Evolutionary conservation across 2,888 invertebrate genomes (phyloP), one percentile per base, ranked within the genome.

Genomic region (Sinelater perroti): DNA sequence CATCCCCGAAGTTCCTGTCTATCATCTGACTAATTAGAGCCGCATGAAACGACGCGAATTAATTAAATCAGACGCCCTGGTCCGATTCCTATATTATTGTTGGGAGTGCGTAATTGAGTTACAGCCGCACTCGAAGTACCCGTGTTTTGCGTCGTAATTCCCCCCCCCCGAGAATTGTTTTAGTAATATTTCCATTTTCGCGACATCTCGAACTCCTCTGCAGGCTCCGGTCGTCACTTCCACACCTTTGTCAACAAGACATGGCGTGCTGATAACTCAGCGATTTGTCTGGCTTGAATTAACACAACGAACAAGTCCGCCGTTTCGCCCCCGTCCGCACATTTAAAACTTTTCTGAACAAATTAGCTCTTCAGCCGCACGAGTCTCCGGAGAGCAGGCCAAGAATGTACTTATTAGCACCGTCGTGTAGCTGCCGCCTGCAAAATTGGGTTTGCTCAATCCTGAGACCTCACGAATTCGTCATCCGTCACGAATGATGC

Each of bases 11-110:
- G 47, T 47, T 57, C 49, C 52, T 51, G 57, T 52, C 57, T 44
- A 53, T 52, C 52, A 57, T 40, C 57, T 47, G 57, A 51, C 52
- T 53, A 57, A 53, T 57, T 57, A 57, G 42, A 45, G 33, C 52
- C 42, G n/a, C n/a, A 40, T 42, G 24, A 31, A 57, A 46, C 45
- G 45, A 42, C 40, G 40, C 35, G 28, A 53, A 52, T 57, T 57
- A 57, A 57, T 57, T 57, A 52, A 52, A 47, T 57, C 52, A 57
- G 47, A 28, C 36, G 31, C 16, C 31, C 47, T 47, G 46, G 52
- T 30, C 36, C 47, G 46, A 57, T 53, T 47, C 33, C 36, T 47
- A 52, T 51, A 52, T 57, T 57, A 45, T 42, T 42, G 56, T 56
- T 50, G 50, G 52, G 30, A 52, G 26, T 47, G 33, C 28, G 26